These are phyloP conservation scores for Scomberomorus guttatus DNA, from an alignment of 2,797 vertebrate genomes.

Conservation along the genomic window DNA sequence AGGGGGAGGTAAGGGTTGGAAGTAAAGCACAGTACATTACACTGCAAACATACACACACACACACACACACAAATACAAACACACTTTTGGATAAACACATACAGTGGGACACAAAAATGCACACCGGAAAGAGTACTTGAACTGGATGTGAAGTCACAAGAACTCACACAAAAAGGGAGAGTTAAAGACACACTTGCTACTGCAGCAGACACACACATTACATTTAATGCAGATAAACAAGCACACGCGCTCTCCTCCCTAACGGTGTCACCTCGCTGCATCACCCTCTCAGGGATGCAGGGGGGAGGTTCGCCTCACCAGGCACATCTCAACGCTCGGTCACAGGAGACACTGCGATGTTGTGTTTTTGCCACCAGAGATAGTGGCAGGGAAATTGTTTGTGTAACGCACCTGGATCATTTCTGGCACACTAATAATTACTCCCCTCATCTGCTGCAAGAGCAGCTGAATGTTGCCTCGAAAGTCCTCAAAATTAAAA, in stretches of 20 bases:
- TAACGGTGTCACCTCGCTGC: conserved; percentile 82
- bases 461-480: conserved; percentile 68
- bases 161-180: conserved; percentile 20
- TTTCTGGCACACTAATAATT: conserved; percentile 73
- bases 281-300: conserved; percentile 83
- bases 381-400: conserved; percentile 72
- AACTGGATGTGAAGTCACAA: conserved; percentile 70
- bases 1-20: conserved; percentile 56
- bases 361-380: conserved; percentile 80
- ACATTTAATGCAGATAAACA: conserved; percentile 28
- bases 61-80: background rate
- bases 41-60: conserved; percentile 40
- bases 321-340: conserved; percentile 72
- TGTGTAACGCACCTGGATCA: conserved; percentile 78
- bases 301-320: conserved; percentile 81
- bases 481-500: conserved; percentile 56
- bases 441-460: conserved; percentile 69
- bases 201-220: conserved; percentile 22
- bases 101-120: conserved; percentile 33
- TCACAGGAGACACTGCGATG: conserved; percentile 71
- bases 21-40: conserved; percentile 67
- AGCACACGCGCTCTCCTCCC: conserved; percentile 74
- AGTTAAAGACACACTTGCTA: conserved; percentile 22
- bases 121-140: conserved; percentile 45
- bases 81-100: conserved; percentile 40